phyloP scores from a whole-genome alignment of 2,797 vertebrate genomes.

The Falco berigora region DNA sequence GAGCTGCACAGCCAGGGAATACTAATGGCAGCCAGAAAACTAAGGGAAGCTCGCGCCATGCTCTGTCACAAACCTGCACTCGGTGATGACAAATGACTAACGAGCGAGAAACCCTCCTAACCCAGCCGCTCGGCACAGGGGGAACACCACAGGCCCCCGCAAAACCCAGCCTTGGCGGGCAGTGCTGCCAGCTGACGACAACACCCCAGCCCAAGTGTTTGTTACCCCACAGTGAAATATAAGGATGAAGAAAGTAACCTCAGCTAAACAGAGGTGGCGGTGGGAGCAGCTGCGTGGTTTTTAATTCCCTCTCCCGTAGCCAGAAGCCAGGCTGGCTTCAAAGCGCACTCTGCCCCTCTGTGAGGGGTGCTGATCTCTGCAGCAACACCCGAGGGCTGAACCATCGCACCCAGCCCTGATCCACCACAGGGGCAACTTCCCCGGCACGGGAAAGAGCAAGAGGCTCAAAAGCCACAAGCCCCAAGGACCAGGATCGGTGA shows the following conservation, averaged over 20 bases:
- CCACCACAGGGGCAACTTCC: background rate
- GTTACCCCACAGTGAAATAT: accelerated
- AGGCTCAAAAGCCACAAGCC: background rate
- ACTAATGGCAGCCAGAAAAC: background rate
- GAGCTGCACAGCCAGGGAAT: background rate
- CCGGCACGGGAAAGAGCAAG: accelerated
- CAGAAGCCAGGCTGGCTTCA: background rate
- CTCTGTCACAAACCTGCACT: background rate
- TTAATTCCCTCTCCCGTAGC: accelerated
- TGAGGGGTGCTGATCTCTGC: background rate
- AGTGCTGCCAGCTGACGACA: background rate
- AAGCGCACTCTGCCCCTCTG: accelerated
- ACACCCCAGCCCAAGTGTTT: accelerated
- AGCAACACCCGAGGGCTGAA: background rate
- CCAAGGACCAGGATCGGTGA: accelerated
- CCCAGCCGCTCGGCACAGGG: accelerated
- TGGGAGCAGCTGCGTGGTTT: accelerated
- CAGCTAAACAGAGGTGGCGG: background rate
- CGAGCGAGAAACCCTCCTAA: background rate
- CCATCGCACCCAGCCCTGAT: background rate
- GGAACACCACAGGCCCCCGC: background rate
- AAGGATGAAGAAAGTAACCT: background rate
- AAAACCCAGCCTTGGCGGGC: accelerated
- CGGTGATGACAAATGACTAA: accelerated
- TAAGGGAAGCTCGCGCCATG: background rate